These are phyloP conservation scores for Ptychobarbus kaznakovi DNA, from an alignment of 2,797 vertebrate species.

Conservation along the genomic window DNA sequence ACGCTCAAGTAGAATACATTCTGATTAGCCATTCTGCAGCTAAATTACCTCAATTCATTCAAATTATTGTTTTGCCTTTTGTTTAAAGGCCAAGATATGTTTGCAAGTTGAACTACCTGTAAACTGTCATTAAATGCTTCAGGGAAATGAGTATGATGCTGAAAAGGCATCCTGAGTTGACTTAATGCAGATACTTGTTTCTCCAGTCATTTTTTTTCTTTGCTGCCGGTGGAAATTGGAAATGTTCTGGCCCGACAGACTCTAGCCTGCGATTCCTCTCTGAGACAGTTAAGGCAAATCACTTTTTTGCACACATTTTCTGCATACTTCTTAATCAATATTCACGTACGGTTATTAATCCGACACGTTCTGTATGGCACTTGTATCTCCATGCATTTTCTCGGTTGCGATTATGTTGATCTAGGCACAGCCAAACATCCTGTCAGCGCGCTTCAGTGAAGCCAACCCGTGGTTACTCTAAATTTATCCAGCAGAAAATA, in stretches of 20 bases:
- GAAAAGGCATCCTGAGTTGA: constrained; percentile 60
- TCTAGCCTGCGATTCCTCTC: neutral
- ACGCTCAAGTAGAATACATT: constrained; percentile 76
- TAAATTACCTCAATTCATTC: constrained; percentile 82
- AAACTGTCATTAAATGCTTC: constrained; percentile 82
- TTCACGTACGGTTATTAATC: neutral
- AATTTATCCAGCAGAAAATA: constrained; percentile 47
- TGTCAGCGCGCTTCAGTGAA: constrained; percentile 29
- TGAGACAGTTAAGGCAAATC: neutral
- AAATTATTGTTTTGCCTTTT: constrained; percentile 86
- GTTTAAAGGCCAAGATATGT: constrained; percentile 78
- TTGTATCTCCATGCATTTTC: constrained; percentile 21
- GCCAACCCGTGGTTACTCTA: constrained; percentile 41
- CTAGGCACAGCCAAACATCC: constrained; percentile 45
- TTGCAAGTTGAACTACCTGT: constrained; percentile 77
- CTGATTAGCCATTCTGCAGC: constrained; percentile 81
- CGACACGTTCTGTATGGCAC: constrained; percentile 1
- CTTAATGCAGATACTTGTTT: constrained; percentile 57
- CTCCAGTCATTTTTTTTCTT: neutral
- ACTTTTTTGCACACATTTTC: neutral
- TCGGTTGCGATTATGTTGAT: constrained; percentile 46
- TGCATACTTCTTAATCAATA: constrained; percentile 2
- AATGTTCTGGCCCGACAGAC: neutral
- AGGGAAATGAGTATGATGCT: constrained; percentile 69
- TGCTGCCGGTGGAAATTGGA: constrained; percentile 25